Base-by-base conservation (phyloP, 2,113 vertebrate genomes). In the Istiophorus platypterus region DNA sequence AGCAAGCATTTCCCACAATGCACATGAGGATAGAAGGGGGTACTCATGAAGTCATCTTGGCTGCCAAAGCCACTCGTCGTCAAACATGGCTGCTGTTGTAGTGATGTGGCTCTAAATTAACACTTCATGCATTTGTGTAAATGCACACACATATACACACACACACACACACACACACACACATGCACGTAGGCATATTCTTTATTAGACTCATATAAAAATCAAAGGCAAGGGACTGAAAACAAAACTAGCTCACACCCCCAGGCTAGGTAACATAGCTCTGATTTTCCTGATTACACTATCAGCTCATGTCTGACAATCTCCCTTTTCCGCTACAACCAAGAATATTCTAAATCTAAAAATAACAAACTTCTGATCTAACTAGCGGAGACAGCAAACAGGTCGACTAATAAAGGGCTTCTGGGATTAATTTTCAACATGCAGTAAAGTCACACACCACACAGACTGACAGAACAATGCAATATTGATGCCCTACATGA, bases 31-130 rank as follows among this genome's bases (percentile, higher is more conserved):
- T 86, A 89, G 88, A 84, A 82, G 85, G 82, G 79, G 88, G 66
- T 84, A 78, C 86, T 93, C 89, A 91, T 90, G 82, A 87, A 90
- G 72, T 90, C 91, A 89, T 90, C 78, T 49, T 41, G 75, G 74
- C 88, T 92, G 90, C 88, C 91, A 91, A 56, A 82, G 86, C 57
- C 62, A 57, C 84, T 93, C 20, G 80, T 45, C 39, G 39, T 93
- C 91, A 93, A 91, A 87, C 15, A 76, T 61, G 81, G 89, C 62
- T 64, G 88, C 71, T 79, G 76, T 52, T 42, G 73, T 75, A 52
- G n/a, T 10, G 78, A 58, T 18, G 52, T 37, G 72, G 29, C 51
- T 85, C 57, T 67, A 85, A 84, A 88, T 86, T 82, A 85, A 80
- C 73, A 59, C 61, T 11, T 51, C 47, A 62, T 74, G 52, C 76